Evolutionary conservation across 1,140 invertebrate genomes (phyloP), one percentile per base, ranked within the genome.

Genomic region (Drosophila ohnishii): DNA sequence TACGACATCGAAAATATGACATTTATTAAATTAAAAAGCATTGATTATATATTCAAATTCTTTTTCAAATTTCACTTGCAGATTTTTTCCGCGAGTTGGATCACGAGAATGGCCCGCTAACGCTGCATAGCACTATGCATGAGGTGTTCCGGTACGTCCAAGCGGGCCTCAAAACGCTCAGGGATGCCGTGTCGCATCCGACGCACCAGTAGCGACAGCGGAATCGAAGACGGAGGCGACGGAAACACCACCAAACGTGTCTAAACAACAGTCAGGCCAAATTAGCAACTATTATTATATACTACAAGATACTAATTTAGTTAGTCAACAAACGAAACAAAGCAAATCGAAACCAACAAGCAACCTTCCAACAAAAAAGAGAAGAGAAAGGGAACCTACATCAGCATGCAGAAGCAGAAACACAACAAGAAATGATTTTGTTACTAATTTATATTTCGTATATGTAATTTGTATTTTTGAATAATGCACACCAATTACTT

Each of bases 61-160:
- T 6, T 3, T 7, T 39, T 14, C 14, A 0, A 2, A 28, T 28
- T 25, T 39, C 35, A 0, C 85, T 92, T 94, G 4, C 92, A 97
- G 96, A 96, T 75, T 97, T 97, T 91, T 97, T 97, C 92, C 94
- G 95, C 69, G 94, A 95, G 76, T 91, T 97, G 82, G 96, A 97
- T 89, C 93, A 94, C 66, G 93, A 93, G 60, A 94, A 94, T 92
- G 96, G 95, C 65, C 95, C 95, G 9, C 91, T 97, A 37, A 96
- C 95, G 13, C 91, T 96, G 69, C 95, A 96, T 83, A 96, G 95
- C 90, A 94, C 95, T 32, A 91, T 96, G 51, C 93, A 93, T 64
- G 95, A 97, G 79, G 93, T 97, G 63, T 96, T 96, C 34, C 93
- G 94, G 56, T 97, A 97, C 90, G 95, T 96, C 16, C 93, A 94